Evolutionary conservation across 2,113 vertebrate species (phyloP), one percentile per base, ranked within the genome.

Genomic region (Poecilia latipinna): DNA sequence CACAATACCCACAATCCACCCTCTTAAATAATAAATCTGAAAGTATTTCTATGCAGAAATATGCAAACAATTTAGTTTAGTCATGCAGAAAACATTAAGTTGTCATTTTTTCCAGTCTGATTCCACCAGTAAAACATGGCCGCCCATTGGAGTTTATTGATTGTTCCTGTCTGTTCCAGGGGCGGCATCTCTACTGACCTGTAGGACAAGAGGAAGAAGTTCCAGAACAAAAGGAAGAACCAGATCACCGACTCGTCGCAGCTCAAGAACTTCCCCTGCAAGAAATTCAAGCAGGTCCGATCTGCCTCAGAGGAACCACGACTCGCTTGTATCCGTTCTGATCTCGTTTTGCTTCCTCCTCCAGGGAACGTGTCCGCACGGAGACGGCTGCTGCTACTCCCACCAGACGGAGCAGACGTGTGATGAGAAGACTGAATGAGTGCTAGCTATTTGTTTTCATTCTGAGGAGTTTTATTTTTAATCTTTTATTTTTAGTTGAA

Each of bases 181-280:
- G 95, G 96, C 0, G 89, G 94, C 0, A 82, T 96, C 29, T 70
- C 77, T 0, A 63, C 86, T 0, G 71, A 91, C 66, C 89, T 96
- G 61, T 94, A 95, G 71, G 95, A 96, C 63, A 96, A 89, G 76
- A 89, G 94, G 28, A 93, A 93, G 74, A 90, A 93, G 74, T 89
- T 82, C 51, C 97, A 97, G 89, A 96, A 95, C 78, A 98, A 98
- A 88, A 93, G 97, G 65, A 97, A 95, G 84, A 92, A 89, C 75
- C 91, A 68, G 0, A 75, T 62, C 0, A 93, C 92, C 0, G 93
- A 95, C 32, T 65, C 92, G 0, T 66, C 91, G 0, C 86, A 91
- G 65, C 88, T 96, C 0, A 97, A 96, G 80, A 83, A 75, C 1
- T 92, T 95, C 65, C 94, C 95, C 68, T 97, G 96, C 92, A 98